phyloP scores from a whole-genome alignment of 2,113 vertebrate species.

The Neodontobutis hainanensis region DNA sequence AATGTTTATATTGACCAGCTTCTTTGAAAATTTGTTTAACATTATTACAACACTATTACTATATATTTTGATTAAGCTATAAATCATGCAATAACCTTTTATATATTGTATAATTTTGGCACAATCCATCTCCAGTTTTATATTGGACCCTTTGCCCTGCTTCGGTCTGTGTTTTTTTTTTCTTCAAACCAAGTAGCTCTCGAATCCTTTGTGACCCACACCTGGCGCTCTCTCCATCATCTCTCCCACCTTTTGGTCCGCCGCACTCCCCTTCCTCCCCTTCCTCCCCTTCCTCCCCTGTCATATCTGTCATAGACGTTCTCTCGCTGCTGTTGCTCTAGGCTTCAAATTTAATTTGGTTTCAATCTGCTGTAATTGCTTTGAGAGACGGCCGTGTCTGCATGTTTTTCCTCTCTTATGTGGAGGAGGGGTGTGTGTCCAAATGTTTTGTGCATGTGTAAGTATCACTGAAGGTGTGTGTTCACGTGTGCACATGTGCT shows the following conservation, averaged over 20 bases:
- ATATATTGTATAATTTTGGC: too few species aligned
- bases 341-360: constrained; percentile 83
- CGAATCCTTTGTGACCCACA: constrained; percentile 56
- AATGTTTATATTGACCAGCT: too few species aligned
- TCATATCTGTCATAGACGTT: constrained; percentile 73
- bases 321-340: constrained; percentile 69
- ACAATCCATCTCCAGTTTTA: constrained; percentile 18
- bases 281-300: constrained; percentile 58
- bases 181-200: constrained; percentile 29
- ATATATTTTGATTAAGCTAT: too few species aligned
- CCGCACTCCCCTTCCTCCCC: constrained; percentile 53
- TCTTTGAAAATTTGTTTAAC: too few species aligned
- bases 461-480: constrained; percentile 47
- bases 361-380: constrained; percentile 84
- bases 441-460: constrained; percentile 9
- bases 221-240: constrained; percentile 57
- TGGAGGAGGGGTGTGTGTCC: constrained; percentile 32
- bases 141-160: constrained; percentile 33
- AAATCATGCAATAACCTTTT: too few species aligned
- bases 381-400: constrained; percentile 74
- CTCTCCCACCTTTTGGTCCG: constrained; percentile 42
- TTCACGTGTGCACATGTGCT: constrained; percentile 35
- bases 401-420: constrained; percentile 65
- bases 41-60: too few species aligned
- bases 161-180: constrained; percentile 31